These are phyloP conservation scores for Pygoscelis adeliae DNA, from an alignment of 2,113 vertebrate genomes.

Conservation along the genomic window DNA sequence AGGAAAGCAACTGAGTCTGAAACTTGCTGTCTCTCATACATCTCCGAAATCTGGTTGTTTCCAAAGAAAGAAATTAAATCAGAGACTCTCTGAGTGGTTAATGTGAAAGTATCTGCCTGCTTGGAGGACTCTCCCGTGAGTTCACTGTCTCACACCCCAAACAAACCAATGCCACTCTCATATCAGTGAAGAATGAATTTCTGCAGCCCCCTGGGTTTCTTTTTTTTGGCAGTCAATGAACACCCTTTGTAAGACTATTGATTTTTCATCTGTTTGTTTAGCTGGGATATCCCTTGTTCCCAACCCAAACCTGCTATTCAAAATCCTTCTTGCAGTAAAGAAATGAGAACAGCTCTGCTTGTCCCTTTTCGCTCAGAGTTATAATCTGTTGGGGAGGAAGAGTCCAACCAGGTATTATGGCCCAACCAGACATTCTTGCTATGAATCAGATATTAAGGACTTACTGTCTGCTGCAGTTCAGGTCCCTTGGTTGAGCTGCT, in stretches of 20 bases:
- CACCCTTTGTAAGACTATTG: neutral
- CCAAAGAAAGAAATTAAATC: neutral
- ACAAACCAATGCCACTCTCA: neutral
- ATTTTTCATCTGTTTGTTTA: neutral
- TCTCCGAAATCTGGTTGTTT: neutral
- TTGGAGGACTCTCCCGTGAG: neutral
- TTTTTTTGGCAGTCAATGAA: neutral
- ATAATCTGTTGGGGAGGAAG: neutral
- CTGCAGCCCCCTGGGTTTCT: neutral
- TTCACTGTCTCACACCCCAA: neutral
- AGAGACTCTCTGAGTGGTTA: neutral
- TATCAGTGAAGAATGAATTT: neutral
- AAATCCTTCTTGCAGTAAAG: neutral
- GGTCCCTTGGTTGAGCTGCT: neutral
- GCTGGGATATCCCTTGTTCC: neutral
- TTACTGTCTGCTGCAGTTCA: neutral
- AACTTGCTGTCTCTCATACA: accelerated
- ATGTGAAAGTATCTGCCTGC: neutral
- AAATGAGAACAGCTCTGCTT: neutral
- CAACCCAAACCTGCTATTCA: neutral
- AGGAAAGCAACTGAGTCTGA: neutral
- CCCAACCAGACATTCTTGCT: neutral
- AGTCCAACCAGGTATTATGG: neutral
- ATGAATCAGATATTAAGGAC: neutral
- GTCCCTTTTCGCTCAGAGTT: neutral